phyloP scores from a whole-genome alignment of 1,140 invertebrate genomes.

The Apis cerana region DNA sequence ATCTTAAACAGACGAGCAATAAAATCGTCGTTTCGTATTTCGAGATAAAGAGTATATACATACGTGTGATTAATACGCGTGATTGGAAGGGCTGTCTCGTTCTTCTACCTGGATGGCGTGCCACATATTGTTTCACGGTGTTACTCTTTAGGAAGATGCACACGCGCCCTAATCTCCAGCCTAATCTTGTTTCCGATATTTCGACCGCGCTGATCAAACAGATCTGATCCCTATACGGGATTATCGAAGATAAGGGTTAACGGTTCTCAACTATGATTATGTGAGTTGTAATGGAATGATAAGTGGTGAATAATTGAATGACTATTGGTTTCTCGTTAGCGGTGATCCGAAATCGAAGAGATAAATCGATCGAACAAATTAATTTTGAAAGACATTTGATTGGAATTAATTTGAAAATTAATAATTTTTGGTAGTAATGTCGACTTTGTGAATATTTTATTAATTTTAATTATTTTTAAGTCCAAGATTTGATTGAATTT shows the following conservation, averaged over 20 bases:
- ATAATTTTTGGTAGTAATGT: too few species aligned
- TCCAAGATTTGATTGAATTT: too few species aligned
- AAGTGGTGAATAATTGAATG: background rate
- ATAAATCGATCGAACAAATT: background rate
- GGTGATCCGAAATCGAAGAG: too few species aligned
- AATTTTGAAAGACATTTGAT: too few species aligned
- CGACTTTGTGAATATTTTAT: too few species aligned
- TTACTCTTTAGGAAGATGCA: constrained; percentile 30
- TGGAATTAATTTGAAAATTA: too few species aligned
- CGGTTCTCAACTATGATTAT: background rate
- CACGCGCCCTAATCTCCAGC: constrained; percentile 52
- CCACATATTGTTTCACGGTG: constrained; percentile 37
- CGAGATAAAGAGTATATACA: constrained; percentile 23
- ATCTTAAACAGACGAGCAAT: constrained; percentile 15
- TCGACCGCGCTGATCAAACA: background rate
- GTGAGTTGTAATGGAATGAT: background rate
- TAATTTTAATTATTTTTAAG: too few species aligned
- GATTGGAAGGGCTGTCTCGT: constrained; percentile 39
- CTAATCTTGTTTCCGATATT: constrained; percentile 50
- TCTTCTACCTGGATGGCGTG: constrained; percentile 39
- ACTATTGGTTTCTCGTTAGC: background rate
- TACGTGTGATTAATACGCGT: background rate
- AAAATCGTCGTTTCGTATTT: constrained; percentile 13
- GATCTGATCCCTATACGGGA: constrained; percentile 12
- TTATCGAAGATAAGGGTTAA: background rate